phyloP scores from a whole-genome alignment of 2,888 invertebrate genomes.

The Watsonalla cultraria region DNA sequence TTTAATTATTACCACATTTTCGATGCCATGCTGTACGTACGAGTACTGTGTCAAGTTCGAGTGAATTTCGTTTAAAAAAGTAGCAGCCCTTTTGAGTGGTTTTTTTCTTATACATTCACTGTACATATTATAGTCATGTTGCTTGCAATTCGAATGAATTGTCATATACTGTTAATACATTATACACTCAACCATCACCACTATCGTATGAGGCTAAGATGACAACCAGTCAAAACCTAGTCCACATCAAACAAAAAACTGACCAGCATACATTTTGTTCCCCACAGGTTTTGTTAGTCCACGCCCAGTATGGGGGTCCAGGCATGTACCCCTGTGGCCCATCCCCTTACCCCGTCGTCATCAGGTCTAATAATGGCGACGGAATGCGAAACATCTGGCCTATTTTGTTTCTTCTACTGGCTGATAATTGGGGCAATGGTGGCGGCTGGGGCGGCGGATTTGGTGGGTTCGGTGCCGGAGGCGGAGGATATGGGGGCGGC shows the following conservation, averaged over 20 bases:
- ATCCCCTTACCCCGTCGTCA: constrained; percentile 37
- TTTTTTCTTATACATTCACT: no score
- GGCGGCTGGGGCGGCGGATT: constrained; percentile 20
- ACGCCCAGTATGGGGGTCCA: constrained; percentile 31
- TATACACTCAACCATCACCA: no score
- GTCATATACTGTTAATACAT: no score
- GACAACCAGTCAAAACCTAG: not conserved
- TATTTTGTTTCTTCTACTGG: constrained; percentile 39
- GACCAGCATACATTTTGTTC: not conserved
- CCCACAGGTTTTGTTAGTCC: constrained; percentile 34
- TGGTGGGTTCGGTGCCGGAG: constrained; percentile 18
- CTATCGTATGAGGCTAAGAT: not conserved
- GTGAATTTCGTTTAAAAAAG: no score
- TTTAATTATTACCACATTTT: no score
- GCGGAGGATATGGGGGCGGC: constrained; percentile 20
- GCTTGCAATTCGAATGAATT: no score
- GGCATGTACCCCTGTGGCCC: constrained; percentile 24
- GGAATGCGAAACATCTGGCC: constrained; percentile 36
- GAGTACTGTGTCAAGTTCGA: no score
- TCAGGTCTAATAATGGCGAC: constrained; percentile 35
- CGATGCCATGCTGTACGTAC: no score
- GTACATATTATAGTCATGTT: no score
- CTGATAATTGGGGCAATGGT: constrained; percentile 25
- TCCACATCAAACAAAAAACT: no score
- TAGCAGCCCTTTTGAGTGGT: no score